phyloP scores from a whole-genome alignment of 2,113 vertebrate genomes.

The Megaceryle maxima region DNA sequence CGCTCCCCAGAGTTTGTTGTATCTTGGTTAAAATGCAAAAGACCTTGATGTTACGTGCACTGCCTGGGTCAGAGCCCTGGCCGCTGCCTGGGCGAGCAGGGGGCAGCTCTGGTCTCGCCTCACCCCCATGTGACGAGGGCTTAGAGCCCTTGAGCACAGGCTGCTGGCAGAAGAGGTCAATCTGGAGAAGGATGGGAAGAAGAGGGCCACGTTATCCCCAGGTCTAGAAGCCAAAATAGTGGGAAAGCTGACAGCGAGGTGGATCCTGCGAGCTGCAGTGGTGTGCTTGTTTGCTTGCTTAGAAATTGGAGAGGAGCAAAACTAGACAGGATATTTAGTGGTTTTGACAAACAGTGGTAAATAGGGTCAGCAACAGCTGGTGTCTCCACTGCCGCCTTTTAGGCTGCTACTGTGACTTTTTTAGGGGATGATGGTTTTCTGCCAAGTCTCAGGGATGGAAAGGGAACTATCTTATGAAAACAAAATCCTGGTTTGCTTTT shows the following conservation, averaged over 20 bases:
- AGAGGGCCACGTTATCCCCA: neutral
- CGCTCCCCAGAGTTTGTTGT: accelerated
- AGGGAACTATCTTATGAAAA: neutral
- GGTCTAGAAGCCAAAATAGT: neutral
- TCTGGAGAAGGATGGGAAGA: neutral
- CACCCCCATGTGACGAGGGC: neutral
- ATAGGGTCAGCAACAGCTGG: neutral
- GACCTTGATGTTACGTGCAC: accelerated
- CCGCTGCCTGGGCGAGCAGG: neutral
- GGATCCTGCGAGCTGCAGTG: neutral
- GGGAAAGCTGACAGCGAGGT: neutral
- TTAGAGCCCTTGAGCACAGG: neutral
- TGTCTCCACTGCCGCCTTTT: neutral
- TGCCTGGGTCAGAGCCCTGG: neutral
- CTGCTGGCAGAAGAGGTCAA: neutral
- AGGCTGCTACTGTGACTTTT: neutral
- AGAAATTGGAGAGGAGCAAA: neutral
- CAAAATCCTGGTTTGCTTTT: neutral
- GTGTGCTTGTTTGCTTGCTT: neutral
- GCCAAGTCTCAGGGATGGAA: neutral
- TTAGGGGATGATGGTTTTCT: neutral
- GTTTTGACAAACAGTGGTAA: neutral
- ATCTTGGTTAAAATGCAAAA: neutral
- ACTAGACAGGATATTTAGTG: neutral
- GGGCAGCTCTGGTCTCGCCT: neutral